Evolutionary conservation across 2,888 invertebrate species (phyloP).

Genomic region (Ashinkailepas kermadecensis): DNA sequence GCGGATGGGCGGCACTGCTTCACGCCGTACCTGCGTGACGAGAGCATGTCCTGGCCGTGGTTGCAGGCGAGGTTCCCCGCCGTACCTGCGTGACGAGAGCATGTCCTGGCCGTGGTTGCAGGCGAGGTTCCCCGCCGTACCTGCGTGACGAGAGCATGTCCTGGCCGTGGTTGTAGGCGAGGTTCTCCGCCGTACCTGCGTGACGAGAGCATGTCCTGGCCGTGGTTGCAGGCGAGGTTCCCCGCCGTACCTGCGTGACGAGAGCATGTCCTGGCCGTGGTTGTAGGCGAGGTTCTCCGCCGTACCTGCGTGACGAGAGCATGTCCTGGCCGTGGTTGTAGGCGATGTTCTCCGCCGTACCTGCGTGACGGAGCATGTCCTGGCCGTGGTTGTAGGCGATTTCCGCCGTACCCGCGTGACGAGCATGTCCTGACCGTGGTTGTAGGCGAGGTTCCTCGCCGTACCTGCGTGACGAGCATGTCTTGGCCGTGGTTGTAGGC

Average conservation of each 20-base stretch:
- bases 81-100: neutral
- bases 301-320: neutral
- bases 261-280: neutral
- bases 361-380: neutral
- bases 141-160: neutral
- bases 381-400: constrained; percentile 8
- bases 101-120: neutral
- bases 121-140: constrained; percentile 13
- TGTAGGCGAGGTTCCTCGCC: constrained; percentile 13
- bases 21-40: neutral
- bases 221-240: constrained; percentile 12
- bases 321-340: neutral
- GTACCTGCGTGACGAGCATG: neutral
- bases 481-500: neutral
- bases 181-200: constrained; percentile 12
- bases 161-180: neutral
- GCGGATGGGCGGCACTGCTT: too few relatives aligned
- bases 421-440: neutral
- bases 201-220: neutral
- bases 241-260: neutral
- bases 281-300: constrained; percentile 17
- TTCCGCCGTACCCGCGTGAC: too few relatives aligned
- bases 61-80: constrained; percentile 11
- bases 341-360: constrained; percentile 15
- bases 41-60: neutral